Base-by-base conservation (phyloP, 2,888 invertebrate species). In the Anorthoa munda region DNA sequence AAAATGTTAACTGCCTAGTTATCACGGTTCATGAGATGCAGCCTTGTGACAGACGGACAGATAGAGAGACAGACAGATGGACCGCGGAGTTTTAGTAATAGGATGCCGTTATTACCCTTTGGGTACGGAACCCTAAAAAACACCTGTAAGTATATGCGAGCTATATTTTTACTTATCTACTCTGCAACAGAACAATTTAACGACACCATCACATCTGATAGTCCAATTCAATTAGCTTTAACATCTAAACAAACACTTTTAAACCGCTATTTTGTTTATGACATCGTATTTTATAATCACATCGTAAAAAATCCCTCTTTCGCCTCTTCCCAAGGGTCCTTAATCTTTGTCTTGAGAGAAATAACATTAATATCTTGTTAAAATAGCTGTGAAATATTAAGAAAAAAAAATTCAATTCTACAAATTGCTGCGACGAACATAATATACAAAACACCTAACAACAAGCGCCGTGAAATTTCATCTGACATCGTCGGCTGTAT, bases 401-500 rank as follows among this genome's bases (percentile, higher is more conserved):
- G n/a, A n/a, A n/a, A n/a, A n/a, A n/a, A n/a, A n/a, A n/a, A n/a
- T n/a, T n/a, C n/a, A n/a, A n/a, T n/a, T n/a, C 4, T 17, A 63
- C 15, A 61, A 59, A 71, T 55, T 18, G 31, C 53, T 60, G 45
- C 66, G 53, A 53, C 21, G 12, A 31, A 4, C 12, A 18, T 18
- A 46, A 46, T 74, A 46, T 59, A 60, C 46, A 63, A 66, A 66
- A 66, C 26, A 71, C 58, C 66, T 70, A 66, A 67, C 4, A 46
- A 15, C 3, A 55, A 46, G 45, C 63, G 50, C 66, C 53, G 61
- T 72, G 86, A 81, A 85, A 88, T 85, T 85, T 85, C 77, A 87
- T 87, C 80, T 79, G 72, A n/a, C 80, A 56, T 65, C 72, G 82
- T 76, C 55, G 81, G 77, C 72, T 81, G 78, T 87, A 80, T 87